Conservation (phyloP, 2,888 invertebrate species). For the Nesidiocoris tenuis region DNA sequence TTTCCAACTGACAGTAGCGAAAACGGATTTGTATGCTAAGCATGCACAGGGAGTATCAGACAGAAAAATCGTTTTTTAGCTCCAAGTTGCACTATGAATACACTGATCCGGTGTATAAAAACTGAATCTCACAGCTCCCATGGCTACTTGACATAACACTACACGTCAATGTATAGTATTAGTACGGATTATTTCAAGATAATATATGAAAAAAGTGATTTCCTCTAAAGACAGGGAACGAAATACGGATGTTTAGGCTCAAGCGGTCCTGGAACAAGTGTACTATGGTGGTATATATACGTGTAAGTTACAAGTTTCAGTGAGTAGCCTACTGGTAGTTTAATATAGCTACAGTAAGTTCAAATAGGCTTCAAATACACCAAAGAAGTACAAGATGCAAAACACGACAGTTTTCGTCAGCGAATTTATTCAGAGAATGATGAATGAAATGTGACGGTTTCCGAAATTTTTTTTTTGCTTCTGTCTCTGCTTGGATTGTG, state of each 20-base stretch:
- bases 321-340: constrained; percentile 36
- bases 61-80: constrained; percentile 16
- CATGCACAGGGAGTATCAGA: constrained; percentile 29
- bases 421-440: constrained; percentile 1
- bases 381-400: constrained; percentile 41
- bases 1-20: constrained; percentile 3
- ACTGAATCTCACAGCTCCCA: constrained; percentile 19
- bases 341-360: constrained; percentile 36
- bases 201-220: constrained; percentile 5
- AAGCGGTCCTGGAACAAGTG: constrained; percentile 32
- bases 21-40: constrained; percentile 22
- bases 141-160: constrained; percentile 36
- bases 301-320: too few relatives aligned
- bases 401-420: constrained; percentile 48
- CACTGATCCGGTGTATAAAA: constrained; percentile 18
- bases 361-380: constrained; percentile 39
- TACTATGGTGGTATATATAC: too few relatives aligned
- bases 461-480: too few relatives aligned
- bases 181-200: constrained; percentile 9
- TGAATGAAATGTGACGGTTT: constrained; percentile 15
- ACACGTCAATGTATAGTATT: constrained; percentile 16
- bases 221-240: constrained; percentile 4
- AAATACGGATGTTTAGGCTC: constrained; percentile 31
- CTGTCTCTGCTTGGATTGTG: too few relatives aligned
- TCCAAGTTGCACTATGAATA: constrained; percentile 27